A percentile compares a stretch with the other conserved stretches of the same genome.
phyloP scores from a whole-genome alignment of 2,888 invertebrate genomes.

The Sarcophaga caerulescens region DNA sequence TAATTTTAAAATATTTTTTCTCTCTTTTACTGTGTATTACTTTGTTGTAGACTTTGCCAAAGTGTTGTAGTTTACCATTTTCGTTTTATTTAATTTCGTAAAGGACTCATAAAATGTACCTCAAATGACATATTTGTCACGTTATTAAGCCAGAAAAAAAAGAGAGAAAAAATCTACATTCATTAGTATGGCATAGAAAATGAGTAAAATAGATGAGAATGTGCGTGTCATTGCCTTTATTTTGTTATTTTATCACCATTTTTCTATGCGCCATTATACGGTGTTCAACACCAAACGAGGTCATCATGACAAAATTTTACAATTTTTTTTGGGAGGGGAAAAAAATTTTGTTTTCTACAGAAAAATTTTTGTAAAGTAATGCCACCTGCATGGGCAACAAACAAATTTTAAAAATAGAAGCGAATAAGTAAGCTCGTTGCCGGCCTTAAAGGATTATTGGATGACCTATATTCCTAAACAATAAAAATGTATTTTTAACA shows the following conservation, averaged over 20 bases:
- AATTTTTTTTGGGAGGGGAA: not conserved
- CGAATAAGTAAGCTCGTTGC: no score
- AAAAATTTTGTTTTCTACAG: not conserved
- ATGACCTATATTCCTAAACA: no score
- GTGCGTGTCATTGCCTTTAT: conserved; percentile 61
- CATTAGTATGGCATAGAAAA: no score
- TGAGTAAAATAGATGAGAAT: conserved; percentile 16
- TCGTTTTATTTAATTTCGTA: not conserved
- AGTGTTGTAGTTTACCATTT: not conserved
- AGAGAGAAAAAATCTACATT: no score
- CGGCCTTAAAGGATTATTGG: no score
- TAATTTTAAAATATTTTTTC: not conserved
- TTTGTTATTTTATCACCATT: conserved; percentile 17
- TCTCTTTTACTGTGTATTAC: not conserved
- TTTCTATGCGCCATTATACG: conserved; percentile 17
- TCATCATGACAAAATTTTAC: conserved; percentile 55
- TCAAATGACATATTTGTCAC: no score
- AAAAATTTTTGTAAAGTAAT: conserved; percentile 16
- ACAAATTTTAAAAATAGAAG: no score
- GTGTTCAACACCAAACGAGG: conserved; percentile 52
- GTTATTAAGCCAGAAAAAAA: no score
- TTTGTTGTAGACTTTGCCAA: not conserved
- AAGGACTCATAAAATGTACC: not conserved
- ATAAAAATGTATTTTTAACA: no score
- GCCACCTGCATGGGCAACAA: conserved; percentile 3